Evolutionary conservation across 2,888 invertebrate species (phyloP), one percentile per base, ranked within the genome.

Genomic region (Clitarchus hookeri): DNA sequence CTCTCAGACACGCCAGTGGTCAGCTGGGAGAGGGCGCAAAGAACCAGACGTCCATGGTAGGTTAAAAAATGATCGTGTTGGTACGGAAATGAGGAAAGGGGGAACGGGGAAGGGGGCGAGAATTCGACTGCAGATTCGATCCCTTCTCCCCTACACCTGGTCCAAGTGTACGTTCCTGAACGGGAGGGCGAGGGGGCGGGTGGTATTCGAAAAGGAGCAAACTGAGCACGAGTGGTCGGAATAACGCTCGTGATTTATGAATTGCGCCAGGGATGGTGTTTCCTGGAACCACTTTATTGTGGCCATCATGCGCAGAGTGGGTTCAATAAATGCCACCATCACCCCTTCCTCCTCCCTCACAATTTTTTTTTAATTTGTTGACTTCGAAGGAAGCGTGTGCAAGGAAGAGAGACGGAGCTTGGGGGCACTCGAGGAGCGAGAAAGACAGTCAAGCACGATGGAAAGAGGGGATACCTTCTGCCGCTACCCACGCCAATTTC

Each of bases 241-340:
- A 65, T 65, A n/a, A 19, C 65, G 65, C n/a, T 65, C 65, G 65
- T n/a, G 65, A 65, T 65, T 65, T 65, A 65, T 65, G 65, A 65
- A 65, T 65, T 65, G 3, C n/a, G n/a, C 65, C 65, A 65, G 65
- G 48, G 65, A 65, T 8, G 65, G 65, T 65, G 65, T 65, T 65
- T 65, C 16, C 65, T 11, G 65, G 19, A 65, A n/a, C 65, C 65
- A 65, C 65, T 65, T 65, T 65, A 65, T 65, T 65, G 65, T 65
- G 65, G 65, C 65, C 16, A 65, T 65, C 65, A 65, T 65, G 65
- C 65, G 23, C 65, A 65, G 65, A 23, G 36, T 4, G 36, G n/a
- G 65, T n/a, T 65, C 65, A 19, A 8, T 65, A 65, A 65, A 65
- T 65, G 65, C 65, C 65, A 65, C 48, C 2, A 48, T 48, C 36